Conservation (phyloP, 2,888 invertebrate genomes). For the Lithophane socia region DNA sequence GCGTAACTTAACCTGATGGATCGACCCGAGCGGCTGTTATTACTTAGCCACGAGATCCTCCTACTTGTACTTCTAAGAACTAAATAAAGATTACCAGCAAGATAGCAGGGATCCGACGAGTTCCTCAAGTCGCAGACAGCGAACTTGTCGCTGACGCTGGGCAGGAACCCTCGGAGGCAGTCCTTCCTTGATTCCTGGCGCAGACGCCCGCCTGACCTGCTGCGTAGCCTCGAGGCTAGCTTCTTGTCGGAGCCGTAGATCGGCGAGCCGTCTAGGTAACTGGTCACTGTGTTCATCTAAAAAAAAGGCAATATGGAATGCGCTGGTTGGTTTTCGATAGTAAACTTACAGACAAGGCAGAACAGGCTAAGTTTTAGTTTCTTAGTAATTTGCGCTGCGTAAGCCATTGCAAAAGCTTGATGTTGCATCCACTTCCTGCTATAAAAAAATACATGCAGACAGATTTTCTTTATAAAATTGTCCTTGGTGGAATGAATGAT, state of each 20-base stretch:
- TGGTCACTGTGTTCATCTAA: slow-evolving; percentile 93
- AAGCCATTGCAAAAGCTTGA: neutral
- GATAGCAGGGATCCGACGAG: slow-evolving; percentile 84
- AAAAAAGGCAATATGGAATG: neutral
- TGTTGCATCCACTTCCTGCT: neutral
- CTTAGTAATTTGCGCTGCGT: neutral
- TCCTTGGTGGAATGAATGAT: neutral
- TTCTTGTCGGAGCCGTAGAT: slow-evolving; percentile 88
- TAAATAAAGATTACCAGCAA: slow-evolving; percentile 78
- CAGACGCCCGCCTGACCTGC: slow-evolving; percentile 83
- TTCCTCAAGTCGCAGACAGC: slow-evolving; percentile 84
- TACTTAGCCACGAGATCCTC: too few species aligned
- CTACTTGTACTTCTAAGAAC: neutral
- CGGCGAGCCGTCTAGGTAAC: slow-evolving; percentile 89
- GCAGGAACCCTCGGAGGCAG: slow-evolving; percentile 80
- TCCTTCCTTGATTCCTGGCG: slow-evolving; percentile 77
- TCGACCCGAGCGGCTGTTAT: too few species aligned
- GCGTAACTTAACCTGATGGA: too few species aligned
- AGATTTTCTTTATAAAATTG: neutral
- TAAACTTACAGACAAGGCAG: neutral
- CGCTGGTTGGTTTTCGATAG: neutral
- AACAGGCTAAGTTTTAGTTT: neutral
- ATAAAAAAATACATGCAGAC: neutral
- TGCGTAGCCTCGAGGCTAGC: slow-evolving; percentile 80
- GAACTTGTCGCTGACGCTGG: slow-evolving; percentile 83